Percentiles rank a stretch among this genome's conserved stretches.
Evolutionary conservation across 1,140 invertebrate genomes (phyloP).

Genomic region (Danaus melanippus): DNA sequence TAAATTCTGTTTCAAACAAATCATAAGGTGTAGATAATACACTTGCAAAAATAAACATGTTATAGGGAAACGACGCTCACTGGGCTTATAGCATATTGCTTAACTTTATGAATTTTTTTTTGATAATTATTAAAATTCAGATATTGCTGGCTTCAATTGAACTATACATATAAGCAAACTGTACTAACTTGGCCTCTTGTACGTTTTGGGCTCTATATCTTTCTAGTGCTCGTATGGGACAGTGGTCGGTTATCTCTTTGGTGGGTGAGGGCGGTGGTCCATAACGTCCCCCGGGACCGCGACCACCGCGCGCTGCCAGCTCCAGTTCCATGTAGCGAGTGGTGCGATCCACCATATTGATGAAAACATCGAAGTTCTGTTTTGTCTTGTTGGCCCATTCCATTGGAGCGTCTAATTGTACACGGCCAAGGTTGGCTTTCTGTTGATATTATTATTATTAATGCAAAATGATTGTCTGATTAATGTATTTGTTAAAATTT

Average conservation of each 20-base stretch:
- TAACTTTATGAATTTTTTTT: no score
- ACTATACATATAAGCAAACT: not conserved
- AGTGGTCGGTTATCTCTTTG: conserved; percentile 38
- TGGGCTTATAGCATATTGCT: no score
- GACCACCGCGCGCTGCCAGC: conserved; percentile 34
- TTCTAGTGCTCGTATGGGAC: conserved; percentile 50
- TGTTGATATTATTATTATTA: conserved; percentile 14
- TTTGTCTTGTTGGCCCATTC: conserved; percentile 45
- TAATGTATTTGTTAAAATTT: not conserved
- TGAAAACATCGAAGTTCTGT: conserved; percentile 56
- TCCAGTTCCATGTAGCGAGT: conserved; percentile 59
- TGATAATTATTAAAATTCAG: no score
- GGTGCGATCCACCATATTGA: conserved; percentile 59
- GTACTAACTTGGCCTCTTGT: conserved; percentile 44
- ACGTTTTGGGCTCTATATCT: conserved; percentile 32
- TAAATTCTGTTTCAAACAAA: no score
- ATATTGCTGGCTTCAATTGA: no score
- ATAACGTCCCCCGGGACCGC: conserved; percentile 43
- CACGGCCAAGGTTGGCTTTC: conserved; percentile 50
- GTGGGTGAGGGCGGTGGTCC: conserved; percentile 34
- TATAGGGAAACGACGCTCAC: no score
- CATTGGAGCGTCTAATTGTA: conserved; percentile 57
- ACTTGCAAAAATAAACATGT: no score
- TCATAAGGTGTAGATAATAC: no score
- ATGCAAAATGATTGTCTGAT: conserved; percentile 4